Base-by-base conservation (phyloP, 2,797 vertebrate genomes). In the Parauchenoglanis ngamensis region DNA sequence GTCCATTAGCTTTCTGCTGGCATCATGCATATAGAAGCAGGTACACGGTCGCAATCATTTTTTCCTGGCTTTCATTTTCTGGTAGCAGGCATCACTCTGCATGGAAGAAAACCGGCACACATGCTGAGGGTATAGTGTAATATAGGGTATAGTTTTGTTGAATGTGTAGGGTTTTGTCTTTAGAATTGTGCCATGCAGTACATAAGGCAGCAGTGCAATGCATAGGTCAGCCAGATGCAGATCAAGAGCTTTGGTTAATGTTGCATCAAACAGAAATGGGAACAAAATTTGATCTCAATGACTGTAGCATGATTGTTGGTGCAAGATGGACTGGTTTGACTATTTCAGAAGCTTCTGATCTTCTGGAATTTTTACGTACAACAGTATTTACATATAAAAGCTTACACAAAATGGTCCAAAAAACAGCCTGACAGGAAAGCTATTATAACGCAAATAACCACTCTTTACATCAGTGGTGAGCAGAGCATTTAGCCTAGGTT, bases 21-120 rank as follows among this genome's bases (percentile, higher is more conserved):
- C n/a, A n/a, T n/a, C n/a, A 65, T 65, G 46, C 83, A 72, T 84
- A 75, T 77, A 8, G 21, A 63, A 84, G 19, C 44, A 56, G n/a
- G 35, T 10, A 23, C 23, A 8, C n/a, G 15, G 54, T 61, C 35
- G n/a, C n/a, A n/a, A n/a, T 52, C 67, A 10, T 59, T 86, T 35
- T 57, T 4, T 13, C 44, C 59, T n/a, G 21, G n/a, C 0, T 65
- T 56, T 56, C 35, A 46, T 46, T 83, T 46, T 35, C 49, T n/a
- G 31, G 25, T 35, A 35, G 40, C 25, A 49, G 52, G 44, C 17
- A 44, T 61, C 35, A 77, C 59, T 4, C 13, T 63, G 19, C 52
- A 23, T 25, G 52, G 56, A 23, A 31, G 28, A 46, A 35, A 28
- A 49, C 52, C 10, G 59, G 31, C 23, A n/a, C 8, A 59, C 52